Evolutionary conservation across 2,888 invertebrate genomes (phyloP), one percentile per base, ranked within the genome.

Genomic region (Spialia ferax): DNA sequence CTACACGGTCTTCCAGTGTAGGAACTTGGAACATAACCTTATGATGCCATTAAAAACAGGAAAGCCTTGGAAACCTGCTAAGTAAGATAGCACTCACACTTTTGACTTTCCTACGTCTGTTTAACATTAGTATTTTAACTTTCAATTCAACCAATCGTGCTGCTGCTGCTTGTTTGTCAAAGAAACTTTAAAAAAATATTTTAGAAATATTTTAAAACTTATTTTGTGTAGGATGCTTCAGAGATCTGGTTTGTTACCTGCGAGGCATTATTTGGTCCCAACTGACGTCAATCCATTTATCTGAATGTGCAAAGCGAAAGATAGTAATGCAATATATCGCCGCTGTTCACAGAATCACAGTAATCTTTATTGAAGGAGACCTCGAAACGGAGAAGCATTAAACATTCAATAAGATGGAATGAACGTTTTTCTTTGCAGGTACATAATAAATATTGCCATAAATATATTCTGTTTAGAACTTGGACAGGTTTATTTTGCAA

Each of bases 301-400:
- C 62, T 52, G 52, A 38, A 62, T 42, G 57, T 42, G 56, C 35
- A 20, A 50, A 62, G 50, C 50, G 23, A 38, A 35, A 62, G 35
- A 61, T 61, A 29, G 50, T 48, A 45, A 45, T 32, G 59, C 59
- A 52, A 60, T 45, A 42, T 60, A 42, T 60, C 54, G 42, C 26
- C 35, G 32, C 32, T 13, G 20, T 63, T 42, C 56, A 52, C 38
- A 29, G 59, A 59, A 26, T 35, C 50, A 5, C 6, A 22, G 13
- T 50, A 29, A 23, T 42, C 59, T 62, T 42, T 42, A 38, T 71
- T 71, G 63, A 69, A 62, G 35, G 32, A 50, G 26, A 20, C 56
- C 15, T 55, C 20, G 35, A 20, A 56, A 35, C 29, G 29, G 15
- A 22, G 13, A 22, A 32, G 56, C 55, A 23, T 54, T 54, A 54